Evolutionary conservation across 2,888 invertebrate species (phyloP), one percentile per base, ranked within the genome.

Genomic region (Tupiocoris notatus): DNA sequence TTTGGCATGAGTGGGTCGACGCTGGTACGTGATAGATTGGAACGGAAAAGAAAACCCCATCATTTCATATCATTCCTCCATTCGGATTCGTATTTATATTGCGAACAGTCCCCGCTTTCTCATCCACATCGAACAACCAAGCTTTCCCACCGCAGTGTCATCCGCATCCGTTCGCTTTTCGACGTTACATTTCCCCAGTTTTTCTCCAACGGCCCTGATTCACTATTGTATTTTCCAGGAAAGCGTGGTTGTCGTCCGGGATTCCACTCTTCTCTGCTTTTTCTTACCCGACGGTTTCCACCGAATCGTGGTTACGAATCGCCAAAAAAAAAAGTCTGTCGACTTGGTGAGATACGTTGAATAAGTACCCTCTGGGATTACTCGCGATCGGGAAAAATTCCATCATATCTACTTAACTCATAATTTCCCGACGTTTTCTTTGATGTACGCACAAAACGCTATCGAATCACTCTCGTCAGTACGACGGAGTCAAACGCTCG

Each of bases 51-150:
- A 67, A 67, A n/a, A 56, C 9, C 67, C 67, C 67, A 57, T 67
- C 67, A 22, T 67, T 67, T 67, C 67, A 67, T 67, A 67, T 56
- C 67, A 67, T 57, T 57, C 67, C 56, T 6, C 56, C 66, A 21
- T 54, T 67, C 57, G 54, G 21, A 57, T 67, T 67, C 67, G 54
- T 67, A 67, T 67, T 67, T 67, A 67, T 67, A 67, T 67, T 67
- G 39, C 56, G 57, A 54, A 22, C 39, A 39, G 39, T 39, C 67
- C 56, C 23, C 6, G 39, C 67, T 54, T 20, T 12, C 65, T n/a
- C 39, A 23, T 17, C 25, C 65, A 6, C 21, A 56, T 67, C 21
- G 12, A n/a, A 56, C 21, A 22, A 16, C 23, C 21, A 17, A 7
- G 21, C 25, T 65, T 25, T 24, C 17, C 65, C 67, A 39, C 65